Percentiles rank a stretch among this genome's conserved stretches.
Conservation (phyloP, 1,140 invertebrate genomes). For the Drosophila santomea region DNA sequence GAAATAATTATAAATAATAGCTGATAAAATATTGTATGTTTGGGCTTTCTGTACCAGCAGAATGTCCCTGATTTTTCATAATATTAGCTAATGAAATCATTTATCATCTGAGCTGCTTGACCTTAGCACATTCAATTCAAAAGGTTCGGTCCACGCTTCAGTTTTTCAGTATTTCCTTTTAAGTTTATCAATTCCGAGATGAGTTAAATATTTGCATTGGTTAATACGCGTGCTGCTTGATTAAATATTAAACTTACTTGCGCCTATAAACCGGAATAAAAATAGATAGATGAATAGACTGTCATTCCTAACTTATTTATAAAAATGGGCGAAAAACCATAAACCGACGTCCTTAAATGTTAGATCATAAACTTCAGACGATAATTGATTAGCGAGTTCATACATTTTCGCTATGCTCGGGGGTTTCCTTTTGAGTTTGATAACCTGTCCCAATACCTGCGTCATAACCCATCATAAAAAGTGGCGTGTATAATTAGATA, state of each 20-base stretch:
- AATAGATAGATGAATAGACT: neutral
- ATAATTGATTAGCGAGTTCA: neutral
- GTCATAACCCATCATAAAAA: neutral
- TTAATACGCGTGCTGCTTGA: slow-evolving; percentile 36
- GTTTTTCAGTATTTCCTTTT: slow-evolving; percentile 37
- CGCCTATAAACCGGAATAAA: neutral
- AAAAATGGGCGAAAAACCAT: neutral
- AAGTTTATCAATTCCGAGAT: slow-evolving; percentile 48
- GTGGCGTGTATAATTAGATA: neutral
- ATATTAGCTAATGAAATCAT: slow-evolving; percentile 32
- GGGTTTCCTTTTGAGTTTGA: neutral
- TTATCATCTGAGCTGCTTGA: slow-evolving; percentile 42
- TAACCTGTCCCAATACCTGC: neutral
- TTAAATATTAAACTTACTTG: slow-evolving; percentile 45
- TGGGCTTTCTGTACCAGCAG: neutral
- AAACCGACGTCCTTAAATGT: neutral
- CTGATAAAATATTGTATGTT: neutral
- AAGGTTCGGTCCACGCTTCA: slow-evolving; percentile 22
- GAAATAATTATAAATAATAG: neutral
- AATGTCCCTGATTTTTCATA: slow-evolving; percentile 5
- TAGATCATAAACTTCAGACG: neutral
- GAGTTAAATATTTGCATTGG: slow-evolving; percentile 68
- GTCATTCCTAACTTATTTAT: neutral
- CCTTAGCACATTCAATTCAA: slow-evolving; percentile 42
- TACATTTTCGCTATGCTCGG: neutral